Evolutionary conservation across 2,797 vertebrate species (phyloP), one percentile per base, ranked within the genome.

Genomic region (Momotus momota): DNA sequence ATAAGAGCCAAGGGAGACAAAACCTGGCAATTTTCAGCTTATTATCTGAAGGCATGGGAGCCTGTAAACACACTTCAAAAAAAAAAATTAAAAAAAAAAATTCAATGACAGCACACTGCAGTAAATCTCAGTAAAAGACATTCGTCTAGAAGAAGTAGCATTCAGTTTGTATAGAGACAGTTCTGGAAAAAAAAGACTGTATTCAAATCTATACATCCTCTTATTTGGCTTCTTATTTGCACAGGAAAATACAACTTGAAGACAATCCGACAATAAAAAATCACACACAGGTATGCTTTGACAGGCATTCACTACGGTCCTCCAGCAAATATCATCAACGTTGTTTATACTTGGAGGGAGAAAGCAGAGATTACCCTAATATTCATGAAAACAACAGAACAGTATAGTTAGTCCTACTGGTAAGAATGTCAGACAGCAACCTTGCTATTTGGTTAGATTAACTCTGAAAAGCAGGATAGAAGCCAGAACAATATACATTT

Each of bases 401-500:
- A 81, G 43, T 78, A 82, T 81, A 83, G 79, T 86, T 75, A 90
- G 86, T 90, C 82, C 90, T 87, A 40, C 16, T 95, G 86, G 87
- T 93, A 96, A 96, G 90, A 97, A 95, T 84, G 95, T 88, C 93
- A 88, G 88, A 87, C 88, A 87, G 90, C 74, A 94, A 85, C 21
- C 60, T 81, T 71, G 84, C 57, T 94, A 81, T 97, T 97, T 95
- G 66, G 69, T 94, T 97, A 96, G 93, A 86, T 96, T 87, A 92
- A 89, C 88, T 96, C 67, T 75, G 78, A 94, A 96, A 94, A 93
- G 93, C 62, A 87, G 64, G 74, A 79, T 33, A 88, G 72, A 88
- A 87, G 86, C 82, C 94, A 96, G 95, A 96, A 94, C 89, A 94
- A 94, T 84, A 94, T 91, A 93, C 90, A 91, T 93, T 82, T 77